These are phyloP conservation scores for Cephus runcator DNA, from an alignment of 2,888 invertebrate genomes.

Conservation along the genomic window DNA sequence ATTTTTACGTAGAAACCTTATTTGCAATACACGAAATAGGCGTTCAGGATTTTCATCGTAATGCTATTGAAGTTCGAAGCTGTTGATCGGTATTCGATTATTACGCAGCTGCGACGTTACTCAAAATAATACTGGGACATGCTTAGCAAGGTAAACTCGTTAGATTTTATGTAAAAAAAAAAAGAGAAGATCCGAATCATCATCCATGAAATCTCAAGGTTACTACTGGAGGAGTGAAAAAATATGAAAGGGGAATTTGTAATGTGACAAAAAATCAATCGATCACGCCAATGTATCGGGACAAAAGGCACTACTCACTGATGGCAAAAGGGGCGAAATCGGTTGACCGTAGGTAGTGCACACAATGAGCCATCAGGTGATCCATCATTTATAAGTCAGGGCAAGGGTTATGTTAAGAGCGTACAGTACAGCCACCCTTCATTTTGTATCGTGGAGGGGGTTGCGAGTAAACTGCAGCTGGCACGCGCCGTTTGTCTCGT, in stretches of 20 bases:
- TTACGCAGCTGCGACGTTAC: not conserved
- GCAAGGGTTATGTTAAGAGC: conserved; percentile 48
- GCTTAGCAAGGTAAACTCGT: not conserved
- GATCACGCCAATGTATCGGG: conserved; percentile 33
- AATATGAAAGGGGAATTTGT: not conserved
- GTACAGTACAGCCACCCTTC: conserved; percentile 20
- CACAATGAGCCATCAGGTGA: conserved; percentile 46
- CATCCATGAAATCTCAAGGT: not conserved
- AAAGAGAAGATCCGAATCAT: not conserved
- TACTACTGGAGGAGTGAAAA: not conserved
- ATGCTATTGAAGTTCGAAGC: not conserved
- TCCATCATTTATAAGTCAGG: conserved; percentile 49
- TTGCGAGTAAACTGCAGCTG: conserved; percentile 22
- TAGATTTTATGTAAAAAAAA: not conserved
- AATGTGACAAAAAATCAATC: conserved; percentile 31
- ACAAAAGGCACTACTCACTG: conserved; percentile 22
- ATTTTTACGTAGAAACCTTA: not conserved
- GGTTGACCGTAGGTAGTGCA: conserved; percentile 42
- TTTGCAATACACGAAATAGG: not conserved
- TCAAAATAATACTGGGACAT: not conserved
- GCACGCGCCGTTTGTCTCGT: conserved; percentile 19
- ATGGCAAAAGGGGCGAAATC: conserved; percentile 29
- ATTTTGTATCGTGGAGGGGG: conserved; percentile 6
- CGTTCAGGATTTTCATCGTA: not conserved
- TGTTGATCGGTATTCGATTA: not conserved